A percentile compares a stretch with the other conserved stretches of the same genome.
Evolutionary conservation across 1,140 invertebrate genomes (phyloP).

Genomic region (Diachasma alloeum): DNA sequence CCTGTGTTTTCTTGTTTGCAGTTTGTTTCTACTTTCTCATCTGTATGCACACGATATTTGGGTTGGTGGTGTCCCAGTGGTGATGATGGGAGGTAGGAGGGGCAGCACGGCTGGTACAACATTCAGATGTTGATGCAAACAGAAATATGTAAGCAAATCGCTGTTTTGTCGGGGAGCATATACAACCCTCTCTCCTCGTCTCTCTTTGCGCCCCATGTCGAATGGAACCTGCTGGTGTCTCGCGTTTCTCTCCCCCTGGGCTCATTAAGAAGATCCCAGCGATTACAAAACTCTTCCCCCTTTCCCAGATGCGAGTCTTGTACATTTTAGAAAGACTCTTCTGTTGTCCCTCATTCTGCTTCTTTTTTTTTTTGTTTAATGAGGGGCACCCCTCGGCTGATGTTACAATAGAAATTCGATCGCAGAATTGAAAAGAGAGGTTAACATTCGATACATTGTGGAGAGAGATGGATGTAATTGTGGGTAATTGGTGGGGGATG

Average conservation of each 20-base stretch:
- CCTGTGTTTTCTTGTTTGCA: constrained; percentile 15
- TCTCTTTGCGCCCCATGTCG: neutral
- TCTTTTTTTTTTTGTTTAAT: constrained; percentile 18
- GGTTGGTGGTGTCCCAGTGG: constrained; percentile 1
- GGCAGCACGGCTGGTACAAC: neutral
- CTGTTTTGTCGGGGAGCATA: neutral
- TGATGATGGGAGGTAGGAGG: neutral
- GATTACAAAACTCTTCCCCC: constrained; percentile 15
- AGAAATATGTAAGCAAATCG: constrained; percentile 10
- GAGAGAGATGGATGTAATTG: neutral
- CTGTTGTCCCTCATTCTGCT: neutral
- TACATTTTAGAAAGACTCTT: constrained; percentile 12
- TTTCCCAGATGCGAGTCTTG: constrained; percentile 8
- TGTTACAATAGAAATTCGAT: constrained; percentile 27
- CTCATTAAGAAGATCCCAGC: constrained; percentile 14
- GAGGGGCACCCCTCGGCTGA: neutral
- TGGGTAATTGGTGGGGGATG: neutral
- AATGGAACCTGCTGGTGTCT: constrained; percentile 8
- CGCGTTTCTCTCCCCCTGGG: neutral
- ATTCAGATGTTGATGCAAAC: constrained; percentile 9
- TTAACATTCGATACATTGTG: neutral
- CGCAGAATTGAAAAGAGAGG: neutral
- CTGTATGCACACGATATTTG: constrained; percentile 21
- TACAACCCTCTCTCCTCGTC: neutral
- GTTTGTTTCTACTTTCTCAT: constrained; percentile 19